These are phyloP conservation scores for Drosophila teissieri DNA, from an alignment of 1,140 invertebrate genomes.

Conservation along the genomic window DNA sequence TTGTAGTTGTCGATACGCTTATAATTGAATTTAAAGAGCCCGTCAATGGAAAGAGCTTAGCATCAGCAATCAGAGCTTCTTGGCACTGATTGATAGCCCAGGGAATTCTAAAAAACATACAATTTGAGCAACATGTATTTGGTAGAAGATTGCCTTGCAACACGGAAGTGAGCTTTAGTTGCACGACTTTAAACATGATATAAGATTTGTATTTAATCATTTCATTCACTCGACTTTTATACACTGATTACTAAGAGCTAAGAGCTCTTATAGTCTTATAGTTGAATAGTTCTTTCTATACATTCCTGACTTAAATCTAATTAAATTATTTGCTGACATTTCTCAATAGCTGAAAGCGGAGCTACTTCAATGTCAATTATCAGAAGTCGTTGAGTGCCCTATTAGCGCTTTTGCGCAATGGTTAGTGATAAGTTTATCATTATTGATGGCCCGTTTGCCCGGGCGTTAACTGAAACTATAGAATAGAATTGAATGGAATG, in stretches of 20 bases:
- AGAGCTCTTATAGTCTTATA: too few relatives aligned
- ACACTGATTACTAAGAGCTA: too few relatives aligned
- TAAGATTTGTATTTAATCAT: too few relatives aligned
- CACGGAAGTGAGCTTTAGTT: too few relatives aligned
- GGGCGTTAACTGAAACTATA: neutral
- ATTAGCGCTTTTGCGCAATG: slow-evolving; percentile 5
- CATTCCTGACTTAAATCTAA: too few relatives aligned
- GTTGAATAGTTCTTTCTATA: too few relatives aligned
- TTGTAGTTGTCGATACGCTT: slow-evolving; percentile 11
- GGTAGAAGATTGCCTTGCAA: too few relatives aligned
- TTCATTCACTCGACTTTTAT: too few relatives aligned
- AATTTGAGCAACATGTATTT: neutral
- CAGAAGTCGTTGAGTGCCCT: neutral
- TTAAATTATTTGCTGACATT: too few relatives aligned
- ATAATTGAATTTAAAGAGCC: slow-evolving; percentile 47
- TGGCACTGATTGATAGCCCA: slow-evolving; percentile 16
- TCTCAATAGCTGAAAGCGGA: neutral
- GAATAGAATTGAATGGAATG: too few relatives aligned
- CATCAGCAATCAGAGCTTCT: slow-evolving; percentile 25
- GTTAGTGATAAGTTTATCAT: slow-evolving; percentile 2
- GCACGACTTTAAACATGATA: too few relatives aligned
- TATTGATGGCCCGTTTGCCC: slow-evolving; percentile 7
- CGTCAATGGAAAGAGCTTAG: slow-evolving; percentile 22
- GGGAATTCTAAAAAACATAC: neutral
- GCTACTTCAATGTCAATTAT: neutral